A percentile compares a stretch with the other conserved stretches of the same genome.
These are phyloP conservation scores for Mormyrus proboscirostris DNA, from an alignment of 2,797 vertebrate genomes.

Conservation along the genomic window DNA sequence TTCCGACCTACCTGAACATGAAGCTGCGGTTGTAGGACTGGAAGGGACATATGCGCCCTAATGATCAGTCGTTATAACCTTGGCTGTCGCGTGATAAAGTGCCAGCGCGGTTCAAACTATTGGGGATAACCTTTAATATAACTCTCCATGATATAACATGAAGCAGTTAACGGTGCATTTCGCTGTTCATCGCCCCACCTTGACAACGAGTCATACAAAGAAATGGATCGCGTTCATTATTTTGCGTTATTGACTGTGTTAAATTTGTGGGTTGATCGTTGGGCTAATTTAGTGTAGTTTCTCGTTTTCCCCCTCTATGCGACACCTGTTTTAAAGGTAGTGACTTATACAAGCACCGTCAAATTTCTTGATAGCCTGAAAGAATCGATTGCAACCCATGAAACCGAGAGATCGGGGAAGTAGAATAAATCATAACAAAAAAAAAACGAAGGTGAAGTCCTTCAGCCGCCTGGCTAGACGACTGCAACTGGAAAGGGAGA, in stretches of 20 bases:
- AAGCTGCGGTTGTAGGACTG: background rate
- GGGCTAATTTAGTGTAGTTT: background rate
- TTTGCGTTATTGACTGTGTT: background rate
- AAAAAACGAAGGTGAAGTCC: conserved; percentile 45
- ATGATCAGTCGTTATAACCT: background rate
- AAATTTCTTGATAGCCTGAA: conserved; percentile 56
- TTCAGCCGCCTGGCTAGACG: conserved; percentile 24
- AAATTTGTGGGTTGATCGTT: background rate
- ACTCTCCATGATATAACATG: background rate
- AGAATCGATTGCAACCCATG: background rate
- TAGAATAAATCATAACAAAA: background rate
- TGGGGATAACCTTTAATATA: background rate
- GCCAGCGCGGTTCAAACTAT: background rate
- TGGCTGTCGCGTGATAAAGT: background rate
- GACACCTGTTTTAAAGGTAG: conserved; percentile 61
- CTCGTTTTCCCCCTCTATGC: conserved; percentile 9
- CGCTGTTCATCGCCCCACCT: background rate
- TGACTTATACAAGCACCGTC: conserved; percentile 58
- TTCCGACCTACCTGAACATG: background rate
- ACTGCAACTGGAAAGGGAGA: conserved; percentile 31
- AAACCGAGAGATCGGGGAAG: conserved; percentile 23
- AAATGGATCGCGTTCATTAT: background rate
- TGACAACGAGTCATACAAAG: background rate
- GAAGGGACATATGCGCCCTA: background rate
- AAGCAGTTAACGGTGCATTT: background rate